Base-by-base conservation (phyloP, 2,113 vertebrate genomes). In the Megaceryle torquata region DNA sequence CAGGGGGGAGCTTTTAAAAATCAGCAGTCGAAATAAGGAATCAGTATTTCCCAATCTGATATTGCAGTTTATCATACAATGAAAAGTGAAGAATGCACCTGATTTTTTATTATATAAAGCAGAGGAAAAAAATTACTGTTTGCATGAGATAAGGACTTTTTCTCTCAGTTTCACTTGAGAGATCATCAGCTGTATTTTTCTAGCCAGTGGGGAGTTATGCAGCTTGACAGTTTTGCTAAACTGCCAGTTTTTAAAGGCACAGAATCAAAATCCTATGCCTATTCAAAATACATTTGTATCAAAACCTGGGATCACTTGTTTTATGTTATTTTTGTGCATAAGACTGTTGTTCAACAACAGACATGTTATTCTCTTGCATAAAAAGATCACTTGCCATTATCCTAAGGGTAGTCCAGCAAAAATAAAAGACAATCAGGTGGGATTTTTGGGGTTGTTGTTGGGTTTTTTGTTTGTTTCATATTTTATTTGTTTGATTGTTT, bases 181-280 rank as follows among this genome's bases (percentile, higher is more conserved):
- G 67, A 89, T 75, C 77, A 84, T 41, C 74, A 92, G 56, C 63
- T 80, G 60, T 48, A 82, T 75, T 95, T 44, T 92, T 88, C 56
- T 89, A 82, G 65, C 39, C 86, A 72, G 81, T 33, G 41, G 74
- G 53, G 91, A 93, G 93, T 87, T 48, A 86, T 37, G 48, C 68
- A 81, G 61, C 77, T 68, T 84, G 51, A 60, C 63, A 75, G 44
- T 88, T 88, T 88, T 79, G 69, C 69, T 91, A 64, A 94, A 50
- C 64, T 78, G 76, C 26, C 18, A 44, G 18, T 68, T 95, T 88
- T 93, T 93, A 93, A 95, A 95, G 94, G 89, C 69, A 92, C 59
- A 68, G 72, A 75, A 43, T 29, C 0, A 0, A 95, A 88, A 86
- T 86, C 33, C 50, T 68, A 22, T 5, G 6, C 22, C 39, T 15